These are phyloP conservation scores for Anarsia innoxiella DNA, from an alignment of 2,888 invertebrate genomes.

Conservation along the genomic window DNA sequence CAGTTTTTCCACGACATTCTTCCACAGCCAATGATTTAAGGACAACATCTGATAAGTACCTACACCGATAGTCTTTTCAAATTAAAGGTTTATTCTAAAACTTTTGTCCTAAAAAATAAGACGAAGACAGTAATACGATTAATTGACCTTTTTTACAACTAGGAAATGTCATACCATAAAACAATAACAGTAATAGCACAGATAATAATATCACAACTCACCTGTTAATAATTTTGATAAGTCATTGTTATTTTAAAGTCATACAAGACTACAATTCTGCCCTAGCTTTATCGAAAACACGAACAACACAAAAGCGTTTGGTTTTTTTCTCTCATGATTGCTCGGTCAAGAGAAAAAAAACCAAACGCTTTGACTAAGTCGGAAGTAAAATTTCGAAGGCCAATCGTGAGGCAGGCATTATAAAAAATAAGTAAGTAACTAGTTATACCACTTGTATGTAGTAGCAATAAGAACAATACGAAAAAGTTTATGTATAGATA, in stretches of 20 bases:
- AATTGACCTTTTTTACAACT: too few relatives aligned
- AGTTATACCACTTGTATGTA: not conserved
- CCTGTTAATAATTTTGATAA: too few relatives aligned
- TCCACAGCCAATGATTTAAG: too few relatives aligned
- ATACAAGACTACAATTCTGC: too few relatives aligned
- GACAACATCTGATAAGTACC: too few relatives aligned
- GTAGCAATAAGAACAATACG: not conserved
- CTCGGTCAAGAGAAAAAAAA: not conserved
- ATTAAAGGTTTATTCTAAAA: too few relatives aligned
- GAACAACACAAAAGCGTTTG: not conserved
- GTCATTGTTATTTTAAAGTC: not conserved
- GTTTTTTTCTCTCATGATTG: too few relatives aligned
- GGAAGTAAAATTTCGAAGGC: conserved; percentile 48
- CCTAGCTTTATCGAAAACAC: not conserved
- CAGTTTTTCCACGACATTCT: too few relatives aligned
- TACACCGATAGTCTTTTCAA: too few relatives aligned
- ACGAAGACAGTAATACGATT: too few relatives aligned
- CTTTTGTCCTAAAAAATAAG: too few relatives aligned
- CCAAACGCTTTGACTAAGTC: conserved; percentile 34
- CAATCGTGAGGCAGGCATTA: conserved; percentile 22
- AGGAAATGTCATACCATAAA: too few relatives aligned
- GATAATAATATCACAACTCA: not conserved
- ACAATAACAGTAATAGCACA: conserved; percentile 9
- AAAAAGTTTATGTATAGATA: not conserved
- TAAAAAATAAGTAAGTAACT: conserved; percentile 15